Evolutionary conservation across 1,140 invertebrate species (phyloP).

Genomic region (Scaptomyza graminum): DNA sequence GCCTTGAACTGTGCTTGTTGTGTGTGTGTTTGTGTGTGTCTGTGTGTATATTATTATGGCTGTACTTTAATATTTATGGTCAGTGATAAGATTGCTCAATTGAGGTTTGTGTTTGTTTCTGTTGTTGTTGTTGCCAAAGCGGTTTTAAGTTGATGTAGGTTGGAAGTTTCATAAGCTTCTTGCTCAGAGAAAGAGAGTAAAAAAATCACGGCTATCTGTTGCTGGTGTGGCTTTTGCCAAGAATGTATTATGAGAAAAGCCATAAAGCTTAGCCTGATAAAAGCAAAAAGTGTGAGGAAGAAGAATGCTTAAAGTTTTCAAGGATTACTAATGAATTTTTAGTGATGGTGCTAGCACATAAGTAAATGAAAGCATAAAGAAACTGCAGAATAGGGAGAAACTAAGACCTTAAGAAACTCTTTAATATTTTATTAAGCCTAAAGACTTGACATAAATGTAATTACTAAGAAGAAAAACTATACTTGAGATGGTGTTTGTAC

Average conservation of each 20-base stretch:
- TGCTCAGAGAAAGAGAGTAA: constrained; percentile 3
- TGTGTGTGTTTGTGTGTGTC: constrained; percentile 8
- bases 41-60: constrained; percentile 51
- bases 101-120: constrained; percentile 43
- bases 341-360: too few relatives aligned
- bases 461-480: too few relatives aligned
- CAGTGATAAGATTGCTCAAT: constrained; percentile 78
- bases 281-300: not conserved
- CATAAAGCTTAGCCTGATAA: constrained; percentile 71
- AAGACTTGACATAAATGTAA: too few relatives aligned
- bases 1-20: constrained; percentile 35
- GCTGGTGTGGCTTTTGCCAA: constrained; percentile 11
- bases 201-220: constrained; percentile 24
- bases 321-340: constrained; percentile 4
- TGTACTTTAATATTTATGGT: constrained; percentile 75
- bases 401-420: too few relatives aligned
- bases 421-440: too few relatives aligned
- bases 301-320: constrained; percentile 9
- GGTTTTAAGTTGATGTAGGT: constrained; percentile 77
- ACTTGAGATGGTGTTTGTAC: too few relatives aligned
- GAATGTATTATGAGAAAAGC: constrained; percentile 51
- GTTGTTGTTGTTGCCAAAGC: constrained; percentile 37
- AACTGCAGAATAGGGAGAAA: too few relatives aligned
- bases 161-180: constrained; percentile 71
- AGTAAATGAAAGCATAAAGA: too few relatives aligned